Conservation (phyloP, 2,113 vertebrate genomes). For the Potamarius usumacintae region DNA sequence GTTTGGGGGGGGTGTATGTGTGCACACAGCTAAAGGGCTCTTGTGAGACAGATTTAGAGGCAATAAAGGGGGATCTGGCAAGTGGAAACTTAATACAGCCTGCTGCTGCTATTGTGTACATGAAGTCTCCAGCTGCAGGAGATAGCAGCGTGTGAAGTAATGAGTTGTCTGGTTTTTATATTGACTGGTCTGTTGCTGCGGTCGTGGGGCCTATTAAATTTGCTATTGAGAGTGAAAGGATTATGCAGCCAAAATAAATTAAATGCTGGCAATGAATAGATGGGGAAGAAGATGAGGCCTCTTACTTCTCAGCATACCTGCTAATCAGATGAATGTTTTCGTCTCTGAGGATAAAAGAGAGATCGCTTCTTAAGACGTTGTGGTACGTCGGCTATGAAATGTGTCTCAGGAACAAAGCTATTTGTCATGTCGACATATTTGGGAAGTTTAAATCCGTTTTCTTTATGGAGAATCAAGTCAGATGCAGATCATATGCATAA, state of each 20-base stretch:
- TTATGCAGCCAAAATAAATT: constrained; percentile 78
- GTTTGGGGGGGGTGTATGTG: constrained; percentile 59
- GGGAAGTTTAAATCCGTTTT: background rate
- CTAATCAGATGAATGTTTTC: constrained; percentile 35
- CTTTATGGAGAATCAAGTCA: background rate
- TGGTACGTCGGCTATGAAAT: background rate
- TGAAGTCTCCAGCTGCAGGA: constrained; percentile 70
- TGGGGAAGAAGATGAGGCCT: constrained; percentile 62
- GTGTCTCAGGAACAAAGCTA: background rate
- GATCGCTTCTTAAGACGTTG: background rate
- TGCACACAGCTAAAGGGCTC: constrained; percentile 74
- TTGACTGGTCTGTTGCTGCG: constrained; percentile 75
- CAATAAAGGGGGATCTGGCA: constrained; percentile 74
- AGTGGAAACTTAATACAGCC: constrained; percentile 75
- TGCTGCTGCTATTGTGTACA: constrained; percentile 70
- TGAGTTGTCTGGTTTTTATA: constrained; percentile 76
- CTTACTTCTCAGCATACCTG: constrained; percentile 38
- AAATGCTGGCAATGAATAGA: constrained; percentile 77
- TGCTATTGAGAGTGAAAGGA: constrained; percentile 77
- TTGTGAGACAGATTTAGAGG: constrained; percentile 72
- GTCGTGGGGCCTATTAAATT: constrained; percentile 77
- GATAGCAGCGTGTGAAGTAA: constrained; percentile 69
- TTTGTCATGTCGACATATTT: background rate
- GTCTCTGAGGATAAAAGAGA: background rate
- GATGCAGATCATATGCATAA: background rate